Conservation (phyloP, 2,113 vertebrate genomes). For the Colius striatus region DNA sequence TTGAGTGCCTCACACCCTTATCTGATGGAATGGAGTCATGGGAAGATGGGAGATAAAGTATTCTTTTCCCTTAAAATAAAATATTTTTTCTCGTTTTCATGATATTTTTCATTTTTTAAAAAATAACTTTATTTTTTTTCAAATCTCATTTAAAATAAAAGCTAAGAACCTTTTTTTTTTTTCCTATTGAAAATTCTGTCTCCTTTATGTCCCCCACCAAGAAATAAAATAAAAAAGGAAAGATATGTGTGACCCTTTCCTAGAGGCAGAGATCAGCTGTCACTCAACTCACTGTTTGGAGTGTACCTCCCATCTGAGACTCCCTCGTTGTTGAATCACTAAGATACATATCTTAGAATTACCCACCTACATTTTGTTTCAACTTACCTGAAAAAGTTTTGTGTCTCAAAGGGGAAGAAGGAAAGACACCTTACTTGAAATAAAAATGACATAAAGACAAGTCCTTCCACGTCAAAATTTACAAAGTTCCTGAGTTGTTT, state of each 20-base stretch:
- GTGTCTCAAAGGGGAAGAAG: neutral
- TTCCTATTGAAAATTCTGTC: neutral
- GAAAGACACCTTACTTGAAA: neutral
- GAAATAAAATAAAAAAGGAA: neutral
- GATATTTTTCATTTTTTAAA: neutral
- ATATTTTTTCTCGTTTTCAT: no score
- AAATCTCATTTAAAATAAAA: no score
- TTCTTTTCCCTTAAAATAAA: neutral
- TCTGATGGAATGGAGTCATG: neutral
- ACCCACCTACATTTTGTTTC: neutral
- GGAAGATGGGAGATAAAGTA: neutral
- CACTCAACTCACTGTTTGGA: neutral
- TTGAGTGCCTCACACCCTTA: neutral
- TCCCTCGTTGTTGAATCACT: neutral
- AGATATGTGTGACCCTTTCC: accelerated
- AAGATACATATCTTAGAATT: neutral
- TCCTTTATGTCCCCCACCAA: neutral
- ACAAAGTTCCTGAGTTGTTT: neutral
- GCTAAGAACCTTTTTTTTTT: neutral
- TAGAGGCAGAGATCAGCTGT: neutral
- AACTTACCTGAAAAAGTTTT: neutral
- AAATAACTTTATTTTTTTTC: no score
- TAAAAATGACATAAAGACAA: neutral
- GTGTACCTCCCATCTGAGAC: accelerated
- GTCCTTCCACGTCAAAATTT: neutral